Percentiles rank a stretch among this genome's conserved stretches.
These are phyloP conservation scores for Diglossa cyanea DNA, from an alignment of 2,797 vertebrate species.

Conservation along the genomic window DNA sequence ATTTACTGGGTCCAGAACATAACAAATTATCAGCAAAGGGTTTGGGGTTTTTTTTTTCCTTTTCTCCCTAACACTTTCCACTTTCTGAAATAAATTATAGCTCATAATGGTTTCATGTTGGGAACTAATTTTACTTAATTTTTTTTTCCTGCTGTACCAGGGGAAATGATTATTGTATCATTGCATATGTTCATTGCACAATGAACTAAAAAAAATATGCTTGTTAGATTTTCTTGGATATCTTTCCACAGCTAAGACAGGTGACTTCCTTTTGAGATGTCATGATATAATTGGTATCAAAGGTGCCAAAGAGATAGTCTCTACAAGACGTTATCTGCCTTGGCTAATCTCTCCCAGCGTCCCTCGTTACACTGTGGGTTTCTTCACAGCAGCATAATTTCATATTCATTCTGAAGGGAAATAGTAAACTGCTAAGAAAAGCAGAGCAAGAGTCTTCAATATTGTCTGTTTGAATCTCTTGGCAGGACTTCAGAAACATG, in stretches of 20 bases:
- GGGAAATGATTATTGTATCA: slow-evolving; percentile 33
- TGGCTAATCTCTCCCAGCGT: slow-evolving; percentile 37
- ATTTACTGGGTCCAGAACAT: slow-evolving; percentile 68
- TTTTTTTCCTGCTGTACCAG: slow-evolving; percentile 55
- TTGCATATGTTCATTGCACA: background rate
- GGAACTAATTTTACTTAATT: slow-evolving; percentile 71
- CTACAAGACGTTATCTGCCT: slow-evolving; percentile 54
- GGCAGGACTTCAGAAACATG: slow-evolving; percentile 58
- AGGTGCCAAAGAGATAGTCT: slow-evolving; percentile 42
- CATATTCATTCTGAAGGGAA: slow-evolving; percentile 40
- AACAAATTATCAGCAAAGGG: slow-evolving; percentile 68
- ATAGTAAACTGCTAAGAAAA: slow-evolving; percentile 44
- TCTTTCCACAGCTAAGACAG: slow-evolving; percentile 5
- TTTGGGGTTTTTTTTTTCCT: background rate
- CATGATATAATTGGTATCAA: slow-evolving; percentile 37
- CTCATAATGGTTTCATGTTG: slow-evolving; percentile 66
- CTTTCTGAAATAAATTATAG: slow-evolving; percentile 76
- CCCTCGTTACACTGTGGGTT: slow-evolving; percentile 33
- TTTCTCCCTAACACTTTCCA: slow-evolving; percentile 44
- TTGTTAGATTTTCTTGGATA: slow-evolving; percentile 21
- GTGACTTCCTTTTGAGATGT: slow-evolving; percentile 48
- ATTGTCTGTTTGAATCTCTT: slow-evolving; percentile 58
- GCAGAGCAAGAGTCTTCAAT: slow-evolving; percentile 26
- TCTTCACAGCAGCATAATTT: slow-evolving; percentile 44
- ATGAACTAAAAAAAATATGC: background rate